phyloP scores from a whole-genome alignment of 2,797 vertebrate genomes.

The Hippopotamyrus pictus region DNA sequence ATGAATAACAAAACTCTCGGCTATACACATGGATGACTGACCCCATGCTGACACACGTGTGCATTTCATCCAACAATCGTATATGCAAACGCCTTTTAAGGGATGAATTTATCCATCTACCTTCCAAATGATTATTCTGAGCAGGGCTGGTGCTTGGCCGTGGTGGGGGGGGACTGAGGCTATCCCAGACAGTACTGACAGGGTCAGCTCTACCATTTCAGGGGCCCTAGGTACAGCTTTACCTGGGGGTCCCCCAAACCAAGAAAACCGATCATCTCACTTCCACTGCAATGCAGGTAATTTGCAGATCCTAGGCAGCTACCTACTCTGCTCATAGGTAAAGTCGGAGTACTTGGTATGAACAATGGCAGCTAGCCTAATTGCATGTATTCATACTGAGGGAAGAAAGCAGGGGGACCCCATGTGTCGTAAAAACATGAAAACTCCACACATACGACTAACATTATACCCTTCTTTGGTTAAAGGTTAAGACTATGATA shows the following conservation, averaged over 20 bases:
- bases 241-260: neutral
- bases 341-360: neutral
- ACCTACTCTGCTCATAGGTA: neutral
- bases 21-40: constrained; percentile 39
- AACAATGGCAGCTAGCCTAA: neutral
- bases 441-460: neutral
- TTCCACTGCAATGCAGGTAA: neutral
- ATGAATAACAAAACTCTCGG: constrained; percentile 56
- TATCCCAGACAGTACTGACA: neutral
- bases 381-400: neutral
- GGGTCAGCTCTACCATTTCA: neutral
- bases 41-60: constrained; percentile 30
- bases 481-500: neutral
- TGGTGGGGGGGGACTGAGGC: neutral
- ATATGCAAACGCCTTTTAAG: neutral
- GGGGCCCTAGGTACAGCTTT: neutral
- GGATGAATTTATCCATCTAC: neutral
- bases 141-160: neutral
- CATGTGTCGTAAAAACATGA: neutral
- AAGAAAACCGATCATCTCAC: neutral
- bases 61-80: neutral
- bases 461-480: neutral
- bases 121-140: neutral
- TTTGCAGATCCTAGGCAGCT: neutral
- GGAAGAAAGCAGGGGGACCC: neutral